Evolutionary conservation across 2,888 invertebrate species (phyloP).

Genomic region (Metellina segmentata): DNA sequence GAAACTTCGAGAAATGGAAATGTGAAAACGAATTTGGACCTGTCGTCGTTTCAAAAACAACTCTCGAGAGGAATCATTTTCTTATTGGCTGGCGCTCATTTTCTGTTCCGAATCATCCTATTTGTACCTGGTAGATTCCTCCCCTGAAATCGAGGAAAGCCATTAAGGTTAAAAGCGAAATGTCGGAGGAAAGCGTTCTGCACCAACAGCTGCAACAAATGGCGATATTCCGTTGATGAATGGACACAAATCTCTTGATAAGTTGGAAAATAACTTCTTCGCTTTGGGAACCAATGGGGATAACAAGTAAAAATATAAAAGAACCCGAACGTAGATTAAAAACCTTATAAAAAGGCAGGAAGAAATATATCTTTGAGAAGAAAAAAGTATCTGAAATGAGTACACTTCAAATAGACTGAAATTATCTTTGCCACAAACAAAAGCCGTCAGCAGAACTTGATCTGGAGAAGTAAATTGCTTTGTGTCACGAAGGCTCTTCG

Average conservation of each 20-base stretch:
- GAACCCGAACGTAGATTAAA: neutral
- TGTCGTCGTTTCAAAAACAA: neutral
- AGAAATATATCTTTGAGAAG: neutral
- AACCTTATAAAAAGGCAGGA: neutral
- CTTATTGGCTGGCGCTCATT: slow-evolving; percentile 20
- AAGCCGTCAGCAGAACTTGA: slow-evolving; percentile 23
- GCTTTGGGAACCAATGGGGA: slow-evolving; percentile 6
- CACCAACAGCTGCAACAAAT: slow-evolving; percentile 48
- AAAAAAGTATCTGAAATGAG: slow-evolving; percentile 25
- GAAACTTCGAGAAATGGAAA: no score
- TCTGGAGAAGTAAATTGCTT: slow-evolving; percentile 48
- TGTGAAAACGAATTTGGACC: no score
- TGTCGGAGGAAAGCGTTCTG: slow-evolving; percentile 10
- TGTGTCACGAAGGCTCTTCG: slow-evolving; percentile 35
- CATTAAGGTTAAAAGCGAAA: slow-evolving; percentile 37
- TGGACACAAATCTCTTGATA: slow-evolving; percentile 55
- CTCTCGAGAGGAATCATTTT: neutral
- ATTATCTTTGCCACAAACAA: slow-evolving; percentile 44
- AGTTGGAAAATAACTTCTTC: slow-evolving; percentile 58
- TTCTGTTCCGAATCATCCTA: slow-evolving; percentile 24
- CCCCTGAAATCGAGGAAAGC: slow-evolving; percentile 14
- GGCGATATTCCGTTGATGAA: slow-evolving; percentile 31
- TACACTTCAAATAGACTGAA: slow-evolving; percentile 22
- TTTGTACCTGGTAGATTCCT: slow-evolving; percentile 44
- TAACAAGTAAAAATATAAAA: slow-evolving; percentile 3